A percentile compares a stretch with the other conserved stretches of the same genome.
These are phyloP conservation scores for Acanthosepion lycidas DNA, from an alignment of 2,888 invertebrate genomes.

Conservation along the genomic window DNA sequence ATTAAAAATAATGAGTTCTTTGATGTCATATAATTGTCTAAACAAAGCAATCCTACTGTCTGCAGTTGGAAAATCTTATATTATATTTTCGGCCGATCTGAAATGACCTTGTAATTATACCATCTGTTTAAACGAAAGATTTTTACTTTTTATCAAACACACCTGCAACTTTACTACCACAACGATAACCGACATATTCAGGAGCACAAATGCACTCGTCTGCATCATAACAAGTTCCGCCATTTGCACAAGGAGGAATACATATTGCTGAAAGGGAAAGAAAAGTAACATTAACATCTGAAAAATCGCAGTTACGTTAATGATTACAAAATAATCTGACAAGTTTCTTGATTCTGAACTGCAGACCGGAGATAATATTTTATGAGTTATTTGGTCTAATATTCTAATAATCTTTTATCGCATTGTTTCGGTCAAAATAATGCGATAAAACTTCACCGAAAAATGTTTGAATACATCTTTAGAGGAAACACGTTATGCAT, in stretches of 20 bases:
- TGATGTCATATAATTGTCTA: too few species aligned
- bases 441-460: too few species aligned
- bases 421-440: not conserved
- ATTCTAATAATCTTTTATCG: not conserved
- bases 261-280: not conserved
- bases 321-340: not conserved
- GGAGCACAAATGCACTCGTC: not conserved
- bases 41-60: too few species aligned
- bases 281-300: not conserved
- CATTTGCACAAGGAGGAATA: constrained; percentile 13
- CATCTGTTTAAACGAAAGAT: too few species aligned
- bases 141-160: not conserved
- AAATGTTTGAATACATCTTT: too few species aligned
- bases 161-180: constrained; percentile 36
- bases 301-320: not conserved
- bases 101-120: too few species aligned
- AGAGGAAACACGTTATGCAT: not conserved
- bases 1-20: too few species aligned
- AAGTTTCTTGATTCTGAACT: not conserved
- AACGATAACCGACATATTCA: constrained; percentile 41
- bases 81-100: too few species aligned
- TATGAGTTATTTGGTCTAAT: not conserved
- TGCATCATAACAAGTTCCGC: not conserved
- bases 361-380: not conserved
- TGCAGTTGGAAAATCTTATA: too few species aligned